Evolutionary conservation across 2,113 vertebrate species (phyloP), one percentile per base, ranked within the genome.

Genomic region (Bos javanicus): DNA sequence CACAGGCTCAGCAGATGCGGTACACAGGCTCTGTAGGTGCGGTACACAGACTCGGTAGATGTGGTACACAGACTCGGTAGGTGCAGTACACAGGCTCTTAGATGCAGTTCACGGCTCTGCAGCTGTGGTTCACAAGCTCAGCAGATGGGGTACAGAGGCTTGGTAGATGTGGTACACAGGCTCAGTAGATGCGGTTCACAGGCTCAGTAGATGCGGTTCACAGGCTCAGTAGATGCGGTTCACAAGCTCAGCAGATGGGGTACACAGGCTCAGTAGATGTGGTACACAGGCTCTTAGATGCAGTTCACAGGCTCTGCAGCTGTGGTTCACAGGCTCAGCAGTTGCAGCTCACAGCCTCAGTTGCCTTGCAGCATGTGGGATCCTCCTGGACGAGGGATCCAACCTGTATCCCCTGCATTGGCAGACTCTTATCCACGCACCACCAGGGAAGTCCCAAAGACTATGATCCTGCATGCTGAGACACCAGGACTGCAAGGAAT

Each of bases 11-110:
- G 43, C 5, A 43, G 43, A 43, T 43, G 43, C 43, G 5, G 43
- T 9, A 39, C 39, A 46, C 8, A 23, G 21, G 56, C 21, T n/a
- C 33, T 2, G 64, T 0, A 2, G 6, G 0, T 15, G 25, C 1
- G 2, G 26, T 0, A 39, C 57, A 59, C 10, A 4, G 23, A 23
- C 23, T 59, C 57, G 12, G 56, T 0, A 10, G 9, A 0, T 59
- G 23, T 1, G 4, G 10, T 0, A 0, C 59, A 13, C 5, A 6
- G 26, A 12, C 59, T 28, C 59, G 6, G 59, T 0, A 6, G 2
- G 0, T 14, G 59, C 0, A 5, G 59, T 0, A 0, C 25, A 26
- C 56, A 11, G 21, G 21, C 56, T 57, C 56, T 1, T 8, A 7
- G 46, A 46, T 46, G 8, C 46, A 2, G 46, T 10, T 46, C 46